phyloP scores from a whole-genome alignment of 2,113 vertebrate genomes.

The Rhizomys pruinosus region DNA sequence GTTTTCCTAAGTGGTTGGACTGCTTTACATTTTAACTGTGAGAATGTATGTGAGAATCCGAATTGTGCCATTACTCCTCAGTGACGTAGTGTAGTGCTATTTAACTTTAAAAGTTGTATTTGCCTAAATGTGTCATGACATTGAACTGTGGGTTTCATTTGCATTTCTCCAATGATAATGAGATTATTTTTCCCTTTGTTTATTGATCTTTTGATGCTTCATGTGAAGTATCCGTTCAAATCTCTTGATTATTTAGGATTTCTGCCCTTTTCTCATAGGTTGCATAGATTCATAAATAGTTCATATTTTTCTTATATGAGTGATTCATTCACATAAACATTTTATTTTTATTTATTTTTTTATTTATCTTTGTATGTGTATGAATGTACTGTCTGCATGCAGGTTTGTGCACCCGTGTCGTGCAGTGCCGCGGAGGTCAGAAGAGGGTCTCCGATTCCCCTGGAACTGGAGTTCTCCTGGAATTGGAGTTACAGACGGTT shows the following conservation, averaged over 20 bases:
- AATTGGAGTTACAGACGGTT: too few species aligned
- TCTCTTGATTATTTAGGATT: neutral
- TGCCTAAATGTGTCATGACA: neutral
- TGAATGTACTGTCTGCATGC: too few species aligned
- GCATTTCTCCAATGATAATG: neutral
- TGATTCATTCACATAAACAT: neutral
- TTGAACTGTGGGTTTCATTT: neutral
- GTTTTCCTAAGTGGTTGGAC: neutral
- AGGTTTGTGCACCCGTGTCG: too few species aligned
- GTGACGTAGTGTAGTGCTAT: neutral
- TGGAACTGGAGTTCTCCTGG: too few species aligned
- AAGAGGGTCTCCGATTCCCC: too few species aligned
- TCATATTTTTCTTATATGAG: neutral
- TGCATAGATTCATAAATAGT: neutral
- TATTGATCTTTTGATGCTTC: neutral
- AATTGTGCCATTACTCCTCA: neutral
- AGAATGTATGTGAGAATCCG: neutral
- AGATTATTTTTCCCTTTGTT: neutral
- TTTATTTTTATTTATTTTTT: too few species aligned
- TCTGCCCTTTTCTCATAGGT: neutral
- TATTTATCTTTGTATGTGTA: too few species aligned
- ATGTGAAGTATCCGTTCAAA: neutral
- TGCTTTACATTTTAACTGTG: slow-evolving; percentile 36
- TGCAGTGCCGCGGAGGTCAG: too few species aligned
- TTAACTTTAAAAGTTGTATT: slow-evolving; percentile 7